Base-by-base conservation (phyloP, 2,797 vertebrate species). In the Parotocinclus haroldoi region DNA sequence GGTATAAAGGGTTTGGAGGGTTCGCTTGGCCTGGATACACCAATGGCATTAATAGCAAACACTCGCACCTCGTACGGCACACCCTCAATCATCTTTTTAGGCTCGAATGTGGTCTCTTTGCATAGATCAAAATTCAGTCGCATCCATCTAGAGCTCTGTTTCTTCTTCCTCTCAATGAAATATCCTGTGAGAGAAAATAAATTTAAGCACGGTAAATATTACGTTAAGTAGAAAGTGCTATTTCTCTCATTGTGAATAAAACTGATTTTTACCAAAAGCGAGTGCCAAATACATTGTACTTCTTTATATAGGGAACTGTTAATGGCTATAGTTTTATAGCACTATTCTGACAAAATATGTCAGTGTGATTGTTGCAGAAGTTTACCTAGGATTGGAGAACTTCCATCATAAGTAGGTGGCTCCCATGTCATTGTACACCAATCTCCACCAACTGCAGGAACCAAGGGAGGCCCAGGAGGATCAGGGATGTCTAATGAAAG, bases 41-140 rank as follows among this genome's bases (percentile, higher is more conserved):
- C 97, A 0, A 99, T 92, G 48, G 95, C 91, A 40, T 99, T 99
- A 58, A 99, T 93, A 0, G 97, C 97, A 83, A 98, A 98, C 78
- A 99, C 88, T 3, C 96, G 92, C 51, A 96, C 95, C 82, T 99
- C 97, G 0, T 99, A 99, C 1, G 96, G 95, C 70, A 99, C 95
- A 1, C 97, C 97, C 85, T 99, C 97, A 82, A 99, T 99, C 97
- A 99, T 99, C 86, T 98, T 99, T 89, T 97, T 99, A 66, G 95
- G 95, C 74, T 99, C 95, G 73, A 97, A 99, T 19, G 81, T 85
- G 44, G 90, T 94, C 85, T 99, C 97, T 85, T 99, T 99, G 78
- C 91, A 93, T 70, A 98, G 88, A 80, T 99, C 96, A 81, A 99
- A 99, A 84, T 99, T 99, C 74, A 99, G 65, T 66, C 96, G 92